These are phyloP conservation scores for fruit fly (Drosophila melanogaster) DNA, from an alignment of 1,140 invertebrate species.

Conservation along the genomic window Release_6_plus_ISO1_MT NT_037436.4:5923001-5923500, in stretches of 20 bases:
- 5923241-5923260: slow-evolving; percentile 95
- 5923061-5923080: slow-evolving; percentile 90
- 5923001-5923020: slow-evolving; percentile 92
- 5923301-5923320: too few species aligned
- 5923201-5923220: slow-evolving; percentile 92
- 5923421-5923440: slow-evolving; percentile 91
- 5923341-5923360: slow-evolving; percentile 88
- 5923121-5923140: slow-evolving; percentile 91
- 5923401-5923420: slow-evolving; percentile 94
- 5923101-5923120: slow-evolving; percentile 95
- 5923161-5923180: slow-evolving; percentile 95
- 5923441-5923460: slow-evolving; percentile 90
- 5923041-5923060: slow-evolving; percentile 91
- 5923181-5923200: slow-evolving; percentile 96
- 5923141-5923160: slow-evolving; percentile 92
- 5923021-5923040: slow-evolving; percentile 90
- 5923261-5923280: slow-evolving; percentile 96
- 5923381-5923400: slow-evolving; percentile 93
- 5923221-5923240: slow-evolving; percentile 92
- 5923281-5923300: slow-evolving; percentile 93
- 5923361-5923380: slow-evolving; percentile 96
- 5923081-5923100: slow-evolving; percentile 90
- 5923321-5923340: neutral
- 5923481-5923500: slow-evolving; percentile 87
- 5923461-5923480: slow-evolving; percentile 93